Percentiles rank a stretch among this genome's conserved stretches.
phyloP scores from a whole-genome alignment of 2,113 vertebrate species.

The Sebastes fasciatus region DNA sequence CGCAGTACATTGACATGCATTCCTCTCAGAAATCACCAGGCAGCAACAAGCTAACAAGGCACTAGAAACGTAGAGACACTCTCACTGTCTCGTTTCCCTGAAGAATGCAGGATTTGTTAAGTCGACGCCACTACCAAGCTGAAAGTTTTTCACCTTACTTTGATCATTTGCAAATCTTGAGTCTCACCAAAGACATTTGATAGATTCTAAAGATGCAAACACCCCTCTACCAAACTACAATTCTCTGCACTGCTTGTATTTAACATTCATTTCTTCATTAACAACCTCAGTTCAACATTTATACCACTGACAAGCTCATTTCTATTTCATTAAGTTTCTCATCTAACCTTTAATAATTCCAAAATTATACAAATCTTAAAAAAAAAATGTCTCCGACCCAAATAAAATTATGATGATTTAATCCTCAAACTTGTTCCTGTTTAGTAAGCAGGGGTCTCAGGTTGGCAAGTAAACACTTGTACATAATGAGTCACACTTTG shows the following conservation, averaged over 20 bases:
- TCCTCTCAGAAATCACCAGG: conserved; percentile 19
- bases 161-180: not conserved
- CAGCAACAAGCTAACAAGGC: conserved; percentile 6
- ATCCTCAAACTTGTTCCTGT: conserved; percentile 35
- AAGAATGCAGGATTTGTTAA: not conserved
- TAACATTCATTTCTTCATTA: not conserved
- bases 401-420: conserved; percentile 27
- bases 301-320: conserved; percentile 1
- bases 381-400: not conserved
- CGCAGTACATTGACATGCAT: conserved; percentile 6
- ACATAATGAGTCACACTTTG: conserved; percentile 68
- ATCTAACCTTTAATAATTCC: conserved; percentile 21
- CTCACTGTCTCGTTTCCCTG: not conserved
- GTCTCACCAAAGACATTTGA: not conserved
- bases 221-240: not conserved
- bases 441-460: conserved; percentile 55
- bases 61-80: not conserved
- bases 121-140: not conserved
- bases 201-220: not conserved
- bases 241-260: not conserved
- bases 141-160: conserved; percentile 5
- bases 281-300: not conserved
- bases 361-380: not conserved
- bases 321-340: not conserved
- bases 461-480: conserved; percentile 59